These are phyloP conservation scores for Vulpes ferrilata DNA, from an alignment of 2,113 vertebrate species.

Conservation along the genomic window DNA sequence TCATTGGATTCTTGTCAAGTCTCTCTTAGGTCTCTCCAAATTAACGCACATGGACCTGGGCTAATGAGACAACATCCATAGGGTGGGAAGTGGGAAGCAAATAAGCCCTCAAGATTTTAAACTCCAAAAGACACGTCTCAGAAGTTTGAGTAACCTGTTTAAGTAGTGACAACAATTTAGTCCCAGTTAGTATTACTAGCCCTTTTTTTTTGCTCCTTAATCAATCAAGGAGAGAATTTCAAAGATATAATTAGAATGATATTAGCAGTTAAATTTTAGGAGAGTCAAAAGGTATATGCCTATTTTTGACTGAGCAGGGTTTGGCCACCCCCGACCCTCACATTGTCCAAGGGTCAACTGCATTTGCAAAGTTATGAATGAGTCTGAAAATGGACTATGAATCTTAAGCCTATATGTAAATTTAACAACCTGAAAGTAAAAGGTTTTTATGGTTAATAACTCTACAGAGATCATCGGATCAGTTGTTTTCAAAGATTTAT, in stretches of 20 bases:
- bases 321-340: background rate
- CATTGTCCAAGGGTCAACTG: background rate
- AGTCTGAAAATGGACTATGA: slow-evolving; percentile 28
- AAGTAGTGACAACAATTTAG: slow-evolving; percentile 39
- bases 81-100: background rate
- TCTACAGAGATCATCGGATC: background rate
- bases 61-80: background rate
- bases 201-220: background rate
- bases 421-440: slow-evolving; percentile 27
- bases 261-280: background rate
- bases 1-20: background rate
- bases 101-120: background rate
- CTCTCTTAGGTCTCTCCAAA: slow-evolving; percentile 39
- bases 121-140: background rate
- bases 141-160: slow-evolving; percentile 10
- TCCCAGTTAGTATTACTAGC: background rate
- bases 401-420: background rate
- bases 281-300: background rate
- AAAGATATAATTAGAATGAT: slow-evolving; percentile 20
- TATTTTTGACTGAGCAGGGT: background rate
- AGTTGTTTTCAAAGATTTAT: slow-evolving; percentile 26
- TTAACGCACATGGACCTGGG: background rate
- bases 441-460: slow-evolving; percentile 1
- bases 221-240: slow-evolving; percentile 19
- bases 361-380: background rate